phyloP scores from a whole-genome alignment of 2,888 invertebrate species.

The Trichopria drosophilae region DNA sequence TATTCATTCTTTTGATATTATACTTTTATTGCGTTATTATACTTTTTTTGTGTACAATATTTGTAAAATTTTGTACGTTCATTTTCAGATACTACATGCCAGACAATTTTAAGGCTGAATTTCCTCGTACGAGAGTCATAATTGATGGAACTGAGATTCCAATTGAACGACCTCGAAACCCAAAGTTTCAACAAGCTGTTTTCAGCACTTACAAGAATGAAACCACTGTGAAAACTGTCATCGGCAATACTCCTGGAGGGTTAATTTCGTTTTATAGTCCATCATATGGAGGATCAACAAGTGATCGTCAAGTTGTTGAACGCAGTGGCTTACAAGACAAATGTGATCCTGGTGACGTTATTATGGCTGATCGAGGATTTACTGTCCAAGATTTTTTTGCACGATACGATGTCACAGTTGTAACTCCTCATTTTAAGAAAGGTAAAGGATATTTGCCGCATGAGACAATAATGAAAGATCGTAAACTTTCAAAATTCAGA shows the following conservation, averaged over 20 bases:
- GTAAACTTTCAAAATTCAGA: conserved; percentile 30
- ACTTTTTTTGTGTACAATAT: no score
- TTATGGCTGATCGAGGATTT: conserved; percentile 7
- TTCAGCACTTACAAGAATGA: no score
- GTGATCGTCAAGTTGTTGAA: neutral
- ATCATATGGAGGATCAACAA: neutral
- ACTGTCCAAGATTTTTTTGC: conserved; percentile 38
- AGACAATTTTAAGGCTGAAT: conserved; percentile 7
- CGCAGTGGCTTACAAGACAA: neutral
- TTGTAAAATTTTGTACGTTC: no score
- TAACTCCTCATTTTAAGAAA: conserved; percentile 26
- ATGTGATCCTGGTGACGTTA: neutral
- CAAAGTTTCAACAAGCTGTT: no score
- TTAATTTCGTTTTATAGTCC: neutral
- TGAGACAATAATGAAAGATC: conserved; percentile 27
- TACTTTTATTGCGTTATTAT: no score
- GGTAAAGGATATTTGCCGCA: conserved; percentile 26
- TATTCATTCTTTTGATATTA: no score
- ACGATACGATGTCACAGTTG: conserved; percentile 28
- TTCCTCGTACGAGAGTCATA: neutral
- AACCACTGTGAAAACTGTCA: no score
- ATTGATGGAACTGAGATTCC: conserved; percentile 5
- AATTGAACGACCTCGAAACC: neutral
- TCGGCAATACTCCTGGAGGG: no score
- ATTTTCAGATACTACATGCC: conserved; percentile 17